Evolutionary conservation across 1,140 invertebrate species (phyloP).

Genomic region (Chionoecetes opilio): DNA sequence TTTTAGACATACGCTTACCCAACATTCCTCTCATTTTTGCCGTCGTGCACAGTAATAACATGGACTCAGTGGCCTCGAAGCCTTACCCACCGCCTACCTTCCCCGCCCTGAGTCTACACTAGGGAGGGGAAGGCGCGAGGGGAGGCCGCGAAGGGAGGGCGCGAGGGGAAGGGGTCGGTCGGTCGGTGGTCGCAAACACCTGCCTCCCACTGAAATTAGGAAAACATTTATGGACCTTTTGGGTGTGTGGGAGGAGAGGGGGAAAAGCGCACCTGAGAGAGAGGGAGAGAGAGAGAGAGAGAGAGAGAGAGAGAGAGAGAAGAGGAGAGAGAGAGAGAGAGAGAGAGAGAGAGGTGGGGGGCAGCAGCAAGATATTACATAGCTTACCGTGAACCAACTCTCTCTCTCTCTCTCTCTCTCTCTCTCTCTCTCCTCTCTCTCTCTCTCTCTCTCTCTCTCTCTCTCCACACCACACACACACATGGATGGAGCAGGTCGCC

Average conservation of each 20-base stretch:
- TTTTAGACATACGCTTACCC: no score
- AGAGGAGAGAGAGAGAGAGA: background rate
- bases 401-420: no score
- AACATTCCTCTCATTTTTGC: no score
- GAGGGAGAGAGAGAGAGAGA: background rate
- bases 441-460: no score
- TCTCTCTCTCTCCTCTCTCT: no score
- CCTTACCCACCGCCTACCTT: no score
- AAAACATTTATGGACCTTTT: background rate
- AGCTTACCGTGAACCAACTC: background rate
- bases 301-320: background rate
- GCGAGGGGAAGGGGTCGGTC: background rate
- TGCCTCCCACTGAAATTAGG: background rate
- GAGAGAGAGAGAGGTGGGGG: background rate
- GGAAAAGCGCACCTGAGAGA: background rate
- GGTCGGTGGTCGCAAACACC: conserved; percentile 30
- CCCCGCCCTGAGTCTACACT: no score
- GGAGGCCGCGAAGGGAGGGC: background rate
- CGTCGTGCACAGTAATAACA: no score
- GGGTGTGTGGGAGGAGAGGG: background rate
- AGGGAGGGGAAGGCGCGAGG: background rate
- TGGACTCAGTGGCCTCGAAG: no score
- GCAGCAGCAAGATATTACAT: background rate
- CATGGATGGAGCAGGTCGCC: no score
- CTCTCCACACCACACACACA: no score